Percentiles rank a stretch among this genome's conserved stretches.
Evolutionary conservation across 2,888 invertebrate genomes (phyloP).

Genomic region (Serrognathus titanus): DNA sequence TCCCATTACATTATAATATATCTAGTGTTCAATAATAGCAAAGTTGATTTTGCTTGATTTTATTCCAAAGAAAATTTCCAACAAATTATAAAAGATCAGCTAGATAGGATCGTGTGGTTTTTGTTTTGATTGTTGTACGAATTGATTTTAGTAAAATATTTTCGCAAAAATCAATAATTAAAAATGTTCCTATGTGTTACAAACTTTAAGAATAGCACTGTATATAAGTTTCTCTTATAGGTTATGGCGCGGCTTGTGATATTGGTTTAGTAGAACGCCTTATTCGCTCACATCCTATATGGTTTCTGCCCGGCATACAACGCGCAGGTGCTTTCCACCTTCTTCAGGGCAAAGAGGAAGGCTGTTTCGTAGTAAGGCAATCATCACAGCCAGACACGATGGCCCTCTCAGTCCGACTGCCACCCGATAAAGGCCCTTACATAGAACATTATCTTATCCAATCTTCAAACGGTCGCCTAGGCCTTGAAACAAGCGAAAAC

Average conservation of each 20-base stretch:
- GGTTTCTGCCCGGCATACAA: conserved; percentile 93
- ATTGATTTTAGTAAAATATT: too few species aligned
- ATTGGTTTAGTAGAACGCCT: conserved; percentile 83
- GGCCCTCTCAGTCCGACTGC: conserved; percentile 90
- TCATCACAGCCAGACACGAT: conserved; percentile 92
- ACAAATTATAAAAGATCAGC: too few species aligned
- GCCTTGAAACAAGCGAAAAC: conserved; percentile 90
- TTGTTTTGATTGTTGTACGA: too few species aligned
- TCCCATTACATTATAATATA: too few species aligned
- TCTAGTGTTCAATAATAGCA: too few species aligned
- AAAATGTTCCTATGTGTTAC: too few species aligned
- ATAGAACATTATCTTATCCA: conserved; percentile 96
- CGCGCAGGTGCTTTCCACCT: conserved; percentile 91
- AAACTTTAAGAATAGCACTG: too few species aligned
- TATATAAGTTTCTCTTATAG: conserved; percentile 40
- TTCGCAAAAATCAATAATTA: too few species aligned
- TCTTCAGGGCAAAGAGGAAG: conserved; percentile 89
- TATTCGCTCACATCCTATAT: conserved; percentile 88
- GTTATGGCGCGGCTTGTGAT: conserved; percentile 75
- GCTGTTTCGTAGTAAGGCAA: conserved; percentile 92
- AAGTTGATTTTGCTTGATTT: too few species aligned
- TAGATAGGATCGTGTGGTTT: too few species aligned
- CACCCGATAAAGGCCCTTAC: conserved; percentile 82
- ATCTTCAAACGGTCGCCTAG: conserved; percentile 70
- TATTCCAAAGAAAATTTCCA: too few species aligned